A percentile compares a stretch with the other conserved stretches of the same genome.
Conservation (phyloP, 1,140 invertebrate species). For the Nylanderia fulva region DNA sequence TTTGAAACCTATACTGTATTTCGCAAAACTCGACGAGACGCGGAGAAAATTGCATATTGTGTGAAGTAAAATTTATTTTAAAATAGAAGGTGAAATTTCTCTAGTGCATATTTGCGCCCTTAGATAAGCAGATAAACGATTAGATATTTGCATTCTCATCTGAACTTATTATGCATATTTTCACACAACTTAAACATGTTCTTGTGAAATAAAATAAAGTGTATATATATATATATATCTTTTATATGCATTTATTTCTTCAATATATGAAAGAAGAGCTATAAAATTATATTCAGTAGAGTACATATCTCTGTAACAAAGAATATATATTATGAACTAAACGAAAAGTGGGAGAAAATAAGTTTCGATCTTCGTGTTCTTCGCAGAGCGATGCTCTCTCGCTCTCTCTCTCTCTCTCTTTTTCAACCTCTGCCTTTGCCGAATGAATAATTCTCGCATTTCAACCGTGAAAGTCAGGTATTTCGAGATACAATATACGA, state of each 20-base stretch:
- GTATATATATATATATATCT: neutral
- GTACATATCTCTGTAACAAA: neutral
- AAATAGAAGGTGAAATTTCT: neutral
- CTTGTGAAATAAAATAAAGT: neutral
- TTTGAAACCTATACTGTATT: neutral
- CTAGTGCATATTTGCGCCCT: no score
- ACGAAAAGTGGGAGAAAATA: slow-evolving; percentile 4
- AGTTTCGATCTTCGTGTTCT: slow-evolving; percentile 35
- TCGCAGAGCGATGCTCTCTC: neutral
- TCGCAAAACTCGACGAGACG: neutral
- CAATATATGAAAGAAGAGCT: neutral
- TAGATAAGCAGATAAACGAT: neutral
- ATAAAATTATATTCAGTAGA: neutral
- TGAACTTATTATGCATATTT: no score
- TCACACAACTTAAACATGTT: neutral
- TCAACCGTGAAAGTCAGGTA: slow-evolving; percentile 26
- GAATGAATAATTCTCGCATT: slow-evolving; percentile 46
- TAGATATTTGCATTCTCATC: neutral
- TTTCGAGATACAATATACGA: slow-evolving; percentile 37
- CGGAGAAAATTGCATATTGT: slow-evolving; percentile 20
- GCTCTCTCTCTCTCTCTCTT: no score
- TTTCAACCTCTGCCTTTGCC: neutral
- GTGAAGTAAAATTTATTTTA: slow-evolving; percentile 7
- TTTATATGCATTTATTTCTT: neutral
- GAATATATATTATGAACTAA: neutral